These are phyloP conservation scores for cattle (Bos taurus) DNA, from an alignment of 2,113 vertebrate genomes.

Conservation along the genomic window ARS-UCD2.0 NC_037333.1:88908001-88908500, in stretches of 20 bases:
- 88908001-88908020: neutral
- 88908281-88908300: neutral
- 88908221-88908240: neutral
- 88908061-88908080: neutral
- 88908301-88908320: neutral
- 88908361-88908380: neutral
- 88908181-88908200: neutral
- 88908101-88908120: neutral
- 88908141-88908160: neutral
- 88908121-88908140: neutral
- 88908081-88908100: neutral
- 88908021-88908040: neutral
- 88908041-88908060: neutral
- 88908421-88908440: neutral
- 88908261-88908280: neutral
- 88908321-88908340: neutral
- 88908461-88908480: neutral
- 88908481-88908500: neutral
- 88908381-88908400: neutral
- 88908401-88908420: neutral
- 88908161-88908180: rapidly evolving
- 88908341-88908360: neutral
- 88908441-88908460: neutral
- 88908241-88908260: neutral
- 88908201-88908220: neutral